Evolutionary conservation across 2,113 vertebrate genomes (phyloP), one percentile per base, ranked within the genome.

Genomic region (Sylvilagus bachmani): DNA sequence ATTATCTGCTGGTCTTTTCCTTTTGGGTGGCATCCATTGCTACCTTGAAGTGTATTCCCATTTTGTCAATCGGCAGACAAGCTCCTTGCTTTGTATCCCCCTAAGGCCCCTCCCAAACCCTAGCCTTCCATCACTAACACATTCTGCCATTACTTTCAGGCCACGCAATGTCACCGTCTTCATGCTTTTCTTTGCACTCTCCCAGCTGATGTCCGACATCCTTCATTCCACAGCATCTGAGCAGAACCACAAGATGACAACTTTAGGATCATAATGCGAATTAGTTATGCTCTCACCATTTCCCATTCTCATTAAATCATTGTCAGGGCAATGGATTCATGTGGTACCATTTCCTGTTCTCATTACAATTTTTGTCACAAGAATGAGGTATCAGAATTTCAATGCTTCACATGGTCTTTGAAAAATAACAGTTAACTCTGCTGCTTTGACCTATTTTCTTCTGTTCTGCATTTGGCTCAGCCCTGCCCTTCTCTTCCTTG

Each of bases 281-380:
- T 96, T 75, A 97, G 33, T 81, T 94, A 74, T 85, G n/a, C 88
- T 90, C 82, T 97, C 61, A 24, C 69, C 93, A 81, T 94, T 97
- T 97, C 92, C 95, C 90, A 89, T 93, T 92, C 90, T 97, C 90
- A 95, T 97, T 95, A 95, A 97, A 94, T 97, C 64, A 31, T 55
- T 96, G 89, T 93, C 95, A 93, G 94, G 93, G 85, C 96, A 89
- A 64, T 85, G 89, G 90, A 96, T 94, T 97, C 86, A 87, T 94
- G 71, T 13, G 93, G 96, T 88, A 12, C 79, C 74, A 70, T 95
- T 98, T 98, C 93, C 86, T 97, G 75, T 80, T 93, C 83, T 98
- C 88, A 77, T 96, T 93, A 96, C 36, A 96, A 80, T 33, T 91
- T 98, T 98, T 96, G 91, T 89, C 94, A 92, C 58, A 86, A 95